Evolutionary conservation across 2,797 vertebrate genomes (phyloP).

Genomic region (Nothura maculosa): DNA sequence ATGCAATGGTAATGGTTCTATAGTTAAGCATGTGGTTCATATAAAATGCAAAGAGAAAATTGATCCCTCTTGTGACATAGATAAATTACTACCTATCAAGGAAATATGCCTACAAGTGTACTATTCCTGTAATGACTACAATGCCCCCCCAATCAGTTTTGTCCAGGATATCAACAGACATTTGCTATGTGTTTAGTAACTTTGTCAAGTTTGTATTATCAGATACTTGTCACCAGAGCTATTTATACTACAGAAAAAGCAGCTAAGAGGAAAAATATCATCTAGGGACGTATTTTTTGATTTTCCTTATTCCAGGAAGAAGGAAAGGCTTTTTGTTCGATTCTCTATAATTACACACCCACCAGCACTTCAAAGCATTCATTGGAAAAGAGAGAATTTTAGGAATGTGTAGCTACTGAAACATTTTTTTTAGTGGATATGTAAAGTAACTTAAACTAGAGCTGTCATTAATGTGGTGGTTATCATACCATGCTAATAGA

Average conservation of each 20-base stretch:
- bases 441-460: constrained; percentile 17
- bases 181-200: background rate
- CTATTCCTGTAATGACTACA: background rate
- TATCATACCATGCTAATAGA: constrained; percentile 20
- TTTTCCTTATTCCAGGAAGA: background rate
- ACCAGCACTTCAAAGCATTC: background rate
- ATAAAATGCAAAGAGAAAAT: background rate
- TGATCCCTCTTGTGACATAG: background rate
- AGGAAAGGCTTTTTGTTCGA: background rate
- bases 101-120: background rate
- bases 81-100: background rate
- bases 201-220: background rate
- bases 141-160: background rate
- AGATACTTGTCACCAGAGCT: background rate
- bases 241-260: background rate
- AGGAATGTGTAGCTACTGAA: constrained; percentile 1
- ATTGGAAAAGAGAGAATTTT: background rate
- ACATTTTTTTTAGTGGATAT: background rate
- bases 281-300: background rate
- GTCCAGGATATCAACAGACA: background rate
- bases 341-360: background rate
- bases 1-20: background rate
- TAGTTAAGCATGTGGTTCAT: background rate
- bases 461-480: background rate
- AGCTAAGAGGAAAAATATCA: background rate